These are phyloP conservation scores for Diuraphis noxia DNA, from an alignment of 1,140 invertebrate genomes.

Conservation along the genomic window DNA sequence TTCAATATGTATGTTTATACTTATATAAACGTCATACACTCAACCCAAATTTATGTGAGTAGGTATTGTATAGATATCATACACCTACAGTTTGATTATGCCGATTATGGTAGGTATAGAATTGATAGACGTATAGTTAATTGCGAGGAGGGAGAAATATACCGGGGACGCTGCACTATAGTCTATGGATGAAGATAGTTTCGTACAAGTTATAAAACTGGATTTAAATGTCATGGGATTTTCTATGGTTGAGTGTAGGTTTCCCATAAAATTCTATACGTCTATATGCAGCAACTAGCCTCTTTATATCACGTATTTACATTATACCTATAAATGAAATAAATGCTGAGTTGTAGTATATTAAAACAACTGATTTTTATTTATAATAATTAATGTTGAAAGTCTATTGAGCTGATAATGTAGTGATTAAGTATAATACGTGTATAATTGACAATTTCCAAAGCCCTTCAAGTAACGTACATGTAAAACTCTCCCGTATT, in stretches of 20 bases:
- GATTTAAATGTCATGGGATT: neutral
- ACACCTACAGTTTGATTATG: no score
- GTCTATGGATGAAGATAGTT: neutral
- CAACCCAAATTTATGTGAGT: neutral
- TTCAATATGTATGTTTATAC: neutral
- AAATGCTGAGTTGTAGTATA: neutral
- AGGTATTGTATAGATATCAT: neutral
- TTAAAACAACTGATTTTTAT: no score
- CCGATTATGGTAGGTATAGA: no score
- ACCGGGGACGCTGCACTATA: neutral
- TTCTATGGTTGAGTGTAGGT: neutral
- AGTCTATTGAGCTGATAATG: neutral
- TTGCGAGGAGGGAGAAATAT: neutral
- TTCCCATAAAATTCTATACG: neutral
- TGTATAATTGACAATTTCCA: no score
- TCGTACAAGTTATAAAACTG: neutral
- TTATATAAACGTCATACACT: neutral
- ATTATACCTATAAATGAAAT: neutral
- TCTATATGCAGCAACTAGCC: no score
- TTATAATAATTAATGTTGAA: neutral
- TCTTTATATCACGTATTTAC: neutral
- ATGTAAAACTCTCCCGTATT: no score
- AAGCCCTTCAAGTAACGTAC: no score
- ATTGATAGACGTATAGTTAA: no score
- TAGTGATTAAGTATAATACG: neutral